Evolutionary conservation across 1,140 invertebrate genomes (phyloP), one percentile per base, ranked within the genome.

Genomic region (Coptotermes formosanus): DNA sequence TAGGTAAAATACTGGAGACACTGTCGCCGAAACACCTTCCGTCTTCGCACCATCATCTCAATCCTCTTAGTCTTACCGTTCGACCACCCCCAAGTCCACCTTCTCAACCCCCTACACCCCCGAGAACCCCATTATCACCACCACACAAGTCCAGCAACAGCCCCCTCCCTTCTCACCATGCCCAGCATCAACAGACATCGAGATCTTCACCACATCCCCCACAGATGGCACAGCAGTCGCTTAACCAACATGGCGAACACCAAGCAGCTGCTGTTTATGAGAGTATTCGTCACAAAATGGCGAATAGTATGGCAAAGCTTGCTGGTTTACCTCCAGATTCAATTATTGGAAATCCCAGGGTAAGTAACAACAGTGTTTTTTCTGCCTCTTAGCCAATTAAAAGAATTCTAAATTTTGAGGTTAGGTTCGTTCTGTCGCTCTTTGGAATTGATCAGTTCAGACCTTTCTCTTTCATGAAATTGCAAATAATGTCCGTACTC

Each of bases 1-100:
- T 84, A 87, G 86, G 86, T 44, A 87, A 87, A 82, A 87, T 87
- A 30, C 48, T 87, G 83, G 86, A 87, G 52, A 87, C 84, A 52
- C 52, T 87, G 25, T 85, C 86, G 7, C 75, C 86, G 23, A 86
- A 84, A 38, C 86, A 86, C 19, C 38, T 32, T 44, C 44, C 69
- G 3, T 38, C n/a, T 48, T 38, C 69, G 55, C 81, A 82, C n/a
- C 59, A 82, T 25, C 85, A 83, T 23, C 43, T 25, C 82, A 69
- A 69, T 21, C 85, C 75, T 81, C 38, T 75, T 7, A 75, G 64
- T 75, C 64, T 75, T 11, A 75, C 64, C 14, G 64, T 75, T 75
- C 64, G 64, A 75, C 85, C 38, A 32, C 85, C 59, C 19, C 75
- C 85, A 21, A 82, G 64, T 59, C 86, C 86, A 3, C 86, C 86